A percentile compares a stretch with the other conserved stretches of the same genome.
phyloP scores from a whole-genome alignment of 2,797 vertebrate species.

The Chelonia mydas region DNA sequence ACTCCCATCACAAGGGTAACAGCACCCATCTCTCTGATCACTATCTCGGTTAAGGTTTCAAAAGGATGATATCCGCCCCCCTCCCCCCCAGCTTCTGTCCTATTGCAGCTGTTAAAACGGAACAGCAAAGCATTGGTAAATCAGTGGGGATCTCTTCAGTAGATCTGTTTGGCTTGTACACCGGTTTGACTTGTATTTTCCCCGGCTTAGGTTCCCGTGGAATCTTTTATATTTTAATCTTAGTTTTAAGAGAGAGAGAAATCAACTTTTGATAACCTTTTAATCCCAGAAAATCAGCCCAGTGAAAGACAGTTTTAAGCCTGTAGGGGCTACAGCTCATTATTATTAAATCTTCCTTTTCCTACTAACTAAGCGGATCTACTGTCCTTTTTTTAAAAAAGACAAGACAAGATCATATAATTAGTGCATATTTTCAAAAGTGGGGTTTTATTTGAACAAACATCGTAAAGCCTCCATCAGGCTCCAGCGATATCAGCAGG shows the following conservation, averaged over 20 bases:
- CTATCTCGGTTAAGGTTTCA: constrained; percentile 17
- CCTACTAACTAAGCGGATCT: not conserved
- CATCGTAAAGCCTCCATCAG: constrained; percentile 70
- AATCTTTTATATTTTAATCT: not conserved
- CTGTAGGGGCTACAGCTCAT: not conserved
- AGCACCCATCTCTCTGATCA: constrained; percentile 41
- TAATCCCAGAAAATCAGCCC: not conserved
- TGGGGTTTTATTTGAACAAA: constrained; percentile 69
- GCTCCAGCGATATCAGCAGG: constrained; percentile 42
- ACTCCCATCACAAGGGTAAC: constrained; percentile 50
- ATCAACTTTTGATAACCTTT: not conserved
- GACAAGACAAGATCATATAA: constrained; percentile 14
- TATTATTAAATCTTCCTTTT: not conserved
- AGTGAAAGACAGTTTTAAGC: not conserved
- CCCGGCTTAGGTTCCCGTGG: not conserved
- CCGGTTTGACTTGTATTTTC: no score
- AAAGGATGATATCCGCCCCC: not conserved
- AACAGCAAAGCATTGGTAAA: not conserved
- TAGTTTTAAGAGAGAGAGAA: not conserved
- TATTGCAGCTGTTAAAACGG: not conserved
- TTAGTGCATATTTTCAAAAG: constrained; percentile 72
- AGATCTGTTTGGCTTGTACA: not conserved
- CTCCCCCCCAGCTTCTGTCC: not conserved
- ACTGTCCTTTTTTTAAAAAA: no score
- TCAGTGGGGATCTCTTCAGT: not conserved